Percentiles rank a stretch among this genome's conserved stretches.
Conservation (phyloP, 2,113 vertebrate species). For the Rallus limicola region DNA sequence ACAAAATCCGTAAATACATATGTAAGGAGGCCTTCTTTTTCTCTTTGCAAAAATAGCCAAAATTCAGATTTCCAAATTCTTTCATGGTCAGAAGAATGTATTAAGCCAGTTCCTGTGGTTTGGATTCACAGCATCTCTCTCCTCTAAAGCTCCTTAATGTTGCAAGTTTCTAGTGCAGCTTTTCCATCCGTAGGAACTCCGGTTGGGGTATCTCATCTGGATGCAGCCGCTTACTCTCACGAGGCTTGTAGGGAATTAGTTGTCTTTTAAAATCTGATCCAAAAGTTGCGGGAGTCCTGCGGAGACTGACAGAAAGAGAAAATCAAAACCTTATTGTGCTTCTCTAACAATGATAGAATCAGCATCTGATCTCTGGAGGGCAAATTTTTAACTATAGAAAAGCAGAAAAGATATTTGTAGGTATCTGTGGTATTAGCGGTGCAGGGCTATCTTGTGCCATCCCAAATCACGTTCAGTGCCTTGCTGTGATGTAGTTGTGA, state of each 20-base stretch:
- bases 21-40: background rate
- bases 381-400: background rate
- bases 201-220: background rate
- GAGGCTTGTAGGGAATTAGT: conserved; percentile 1
- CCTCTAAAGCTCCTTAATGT: background rate
- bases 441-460: background rate
- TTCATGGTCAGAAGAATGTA: background rate
- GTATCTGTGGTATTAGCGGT: background rate
- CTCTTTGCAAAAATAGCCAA: background rate
- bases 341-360: background rate
- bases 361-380: background rate
- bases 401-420: background rate
- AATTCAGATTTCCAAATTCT: background rate
- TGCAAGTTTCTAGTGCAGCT: background rate
- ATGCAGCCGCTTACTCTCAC: background rate
- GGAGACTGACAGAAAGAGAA: background rate
- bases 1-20: background rate
- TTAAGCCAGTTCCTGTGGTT: conserved; percentile 1
- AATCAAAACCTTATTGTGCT: conserved; percentile 14
- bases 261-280: conserved; percentile 14
- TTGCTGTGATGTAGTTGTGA: background rate
- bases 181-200: background rate
- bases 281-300: conserved; percentile 11
- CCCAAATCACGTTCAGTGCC: background rate
- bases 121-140: background rate